Conservation (phyloP, 2,888 invertebrate species). For the Bugulina stolonifera region DNA sequence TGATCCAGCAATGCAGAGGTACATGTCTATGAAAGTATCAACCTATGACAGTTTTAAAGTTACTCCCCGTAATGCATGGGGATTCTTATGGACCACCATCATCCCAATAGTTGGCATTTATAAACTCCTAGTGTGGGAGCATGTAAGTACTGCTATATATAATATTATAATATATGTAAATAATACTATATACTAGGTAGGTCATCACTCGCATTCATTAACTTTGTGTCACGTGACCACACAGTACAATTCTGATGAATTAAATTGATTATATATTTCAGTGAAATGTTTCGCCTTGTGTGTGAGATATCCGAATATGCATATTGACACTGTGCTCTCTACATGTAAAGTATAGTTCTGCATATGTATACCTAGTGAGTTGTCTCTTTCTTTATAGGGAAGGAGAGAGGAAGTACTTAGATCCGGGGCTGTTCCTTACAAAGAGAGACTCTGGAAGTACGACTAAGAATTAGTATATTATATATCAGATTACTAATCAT, state of each 20-base stretch:
- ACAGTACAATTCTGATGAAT: neutral
- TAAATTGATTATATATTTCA: neutral
- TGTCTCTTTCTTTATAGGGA: neutral
- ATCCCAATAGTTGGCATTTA: slow-evolving; percentile 5
- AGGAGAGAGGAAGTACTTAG: neutral
- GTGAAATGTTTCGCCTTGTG: no score
- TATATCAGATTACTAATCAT: no score
- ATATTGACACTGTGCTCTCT: no score
- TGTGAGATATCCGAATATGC: no score
- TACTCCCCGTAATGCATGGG: neutral
- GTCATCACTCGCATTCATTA: no score
- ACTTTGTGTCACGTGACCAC: neutral
- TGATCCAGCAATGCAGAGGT: slow-evolving; percentile 27
- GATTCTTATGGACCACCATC: neutral
- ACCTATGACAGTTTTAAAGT: neutral
- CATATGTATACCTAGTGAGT: no score
- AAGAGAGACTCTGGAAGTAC: slow-evolving; percentile 16
- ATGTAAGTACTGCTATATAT: no score
- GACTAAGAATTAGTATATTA: no score
- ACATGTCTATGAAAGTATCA: slow-evolving; percentile 25
- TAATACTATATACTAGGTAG: no score
- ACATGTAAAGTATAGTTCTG: no score
- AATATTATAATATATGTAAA: no score
- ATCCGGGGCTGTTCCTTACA: slow-evolving; percentile 7
- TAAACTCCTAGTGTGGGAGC: neutral